Conservation (phyloP, 1,140 invertebrate species). For the Bombus pascuorum region DNA sequence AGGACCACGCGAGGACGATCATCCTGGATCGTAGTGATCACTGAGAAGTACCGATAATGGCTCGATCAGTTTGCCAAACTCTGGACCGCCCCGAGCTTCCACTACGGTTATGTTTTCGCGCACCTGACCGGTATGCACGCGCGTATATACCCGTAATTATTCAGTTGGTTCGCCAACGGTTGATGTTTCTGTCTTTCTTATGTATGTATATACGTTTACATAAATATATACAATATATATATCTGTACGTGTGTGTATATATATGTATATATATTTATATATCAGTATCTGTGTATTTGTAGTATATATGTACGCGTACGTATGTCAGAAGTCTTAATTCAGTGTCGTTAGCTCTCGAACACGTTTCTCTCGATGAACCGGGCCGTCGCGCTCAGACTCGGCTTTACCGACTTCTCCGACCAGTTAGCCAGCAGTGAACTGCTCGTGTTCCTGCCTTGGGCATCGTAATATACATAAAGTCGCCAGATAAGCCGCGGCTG, state of each 20-base stretch:
- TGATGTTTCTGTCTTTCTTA: not conserved
- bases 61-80: slow-evolving; percentile 40
- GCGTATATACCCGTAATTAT: slow-evolving; percentile 15
- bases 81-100: not conserved
- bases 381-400: slow-evolving; percentile 45
- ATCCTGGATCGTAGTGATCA: slow-evolving; percentile 58
- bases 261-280: not conserved
- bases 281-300: not conserved
- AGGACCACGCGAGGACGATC: slow-evolving; percentile 71
- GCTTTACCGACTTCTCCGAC: slow-evolving; percentile 63
- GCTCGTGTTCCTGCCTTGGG: slow-evolving; percentile 72
- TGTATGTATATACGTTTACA: not conserved
- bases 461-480: slow-evolving; percentile 78
- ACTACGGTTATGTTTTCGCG: slow-evolving; percentile 46
- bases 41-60: slow-evolving; percentile 4
- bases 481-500: slow-evolving; percentile 74
- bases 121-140: slow-evolving; percentile 34
- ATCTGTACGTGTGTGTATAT: not conserved
- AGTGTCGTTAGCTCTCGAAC: slow-evolving; percentile 30
- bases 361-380: slow-evolving; percentile 44
- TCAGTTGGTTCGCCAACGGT: not conserved
- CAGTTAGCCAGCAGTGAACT: slow-evolving; percentile 76
- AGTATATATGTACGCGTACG: not conserved
- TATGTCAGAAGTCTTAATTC: not conserved
- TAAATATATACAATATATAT: not conserved